Evolutionary conservation across 2,113 vertebrate genomes (phyloP).

Genomic region (Bos indicus): DNA sequence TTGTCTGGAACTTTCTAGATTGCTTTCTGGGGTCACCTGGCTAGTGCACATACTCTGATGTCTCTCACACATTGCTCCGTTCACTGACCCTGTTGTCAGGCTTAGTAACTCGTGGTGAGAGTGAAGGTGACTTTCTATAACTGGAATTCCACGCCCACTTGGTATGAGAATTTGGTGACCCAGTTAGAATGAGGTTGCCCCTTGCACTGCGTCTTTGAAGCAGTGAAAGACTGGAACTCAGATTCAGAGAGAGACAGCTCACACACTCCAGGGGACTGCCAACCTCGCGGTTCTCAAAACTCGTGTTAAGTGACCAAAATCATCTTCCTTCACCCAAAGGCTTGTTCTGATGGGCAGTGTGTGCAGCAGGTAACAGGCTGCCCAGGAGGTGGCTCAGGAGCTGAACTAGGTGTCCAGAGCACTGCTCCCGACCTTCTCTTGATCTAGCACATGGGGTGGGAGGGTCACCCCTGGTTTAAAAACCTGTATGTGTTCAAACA

Average conservation of each 20-base stretch:
- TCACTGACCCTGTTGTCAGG: background rate
- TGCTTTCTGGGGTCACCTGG: background rate
- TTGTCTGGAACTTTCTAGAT: background rate
- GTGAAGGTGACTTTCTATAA: background rate
- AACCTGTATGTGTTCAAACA: background rate
- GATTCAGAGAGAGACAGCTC: background rate
- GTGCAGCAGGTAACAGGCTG: fast-evolving
- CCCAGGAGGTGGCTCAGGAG: background rate
- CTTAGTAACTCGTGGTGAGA: background rate
- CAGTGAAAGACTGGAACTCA: background rate
- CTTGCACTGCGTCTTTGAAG: background rate
- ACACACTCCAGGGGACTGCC: background rate
- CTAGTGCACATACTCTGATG: background rate
- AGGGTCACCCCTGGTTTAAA: background rate
- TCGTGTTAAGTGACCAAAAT: background rate
- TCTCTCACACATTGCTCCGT: background rate
- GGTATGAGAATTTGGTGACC: background rate
- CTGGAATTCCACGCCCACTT: background rate
- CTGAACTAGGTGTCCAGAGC: background rate
- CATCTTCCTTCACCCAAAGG: background rate
- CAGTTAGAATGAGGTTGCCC: background rate
- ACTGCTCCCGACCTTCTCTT: background rate
- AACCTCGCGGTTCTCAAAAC: background rate
- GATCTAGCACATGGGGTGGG: background rate
- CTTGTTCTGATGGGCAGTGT: background rate